Conservation (phyloP, 2,797 vertebrate species). For the Onychomys leucogaster region DNA sequence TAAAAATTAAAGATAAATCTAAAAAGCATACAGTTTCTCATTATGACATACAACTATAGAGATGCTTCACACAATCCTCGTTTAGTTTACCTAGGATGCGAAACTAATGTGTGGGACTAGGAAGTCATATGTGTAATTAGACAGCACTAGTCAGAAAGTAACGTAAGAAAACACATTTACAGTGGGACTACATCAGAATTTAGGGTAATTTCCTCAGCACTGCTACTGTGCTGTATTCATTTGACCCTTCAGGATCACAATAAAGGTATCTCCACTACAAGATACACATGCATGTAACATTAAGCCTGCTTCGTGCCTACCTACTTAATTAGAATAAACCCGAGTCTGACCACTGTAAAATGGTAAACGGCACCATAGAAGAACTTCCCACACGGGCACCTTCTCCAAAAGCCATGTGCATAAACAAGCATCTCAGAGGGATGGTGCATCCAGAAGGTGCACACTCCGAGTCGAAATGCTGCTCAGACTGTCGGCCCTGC, state of each 20-base stretch:
- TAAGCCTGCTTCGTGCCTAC: not conserved
- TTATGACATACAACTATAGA: not conserved
- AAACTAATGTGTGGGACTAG: slow-evolving; percentile 16
- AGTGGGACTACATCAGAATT: not conserved
- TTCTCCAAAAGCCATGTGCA: not conserved
- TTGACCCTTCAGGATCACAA: not conserved
- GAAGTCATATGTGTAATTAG: not conserved
- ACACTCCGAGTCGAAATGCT: not conserved
- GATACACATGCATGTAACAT: not conserved
- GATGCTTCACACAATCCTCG: not conserved
- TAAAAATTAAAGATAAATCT: not conserved
- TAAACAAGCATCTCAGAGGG: not conserved
- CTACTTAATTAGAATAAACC: not conserved
- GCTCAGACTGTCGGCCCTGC: not conserved
- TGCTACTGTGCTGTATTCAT: not conserved
- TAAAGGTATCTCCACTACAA: not conserved
- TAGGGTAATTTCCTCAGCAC: not conserved
- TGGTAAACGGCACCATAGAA: not conserved
- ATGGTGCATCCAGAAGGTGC: too few relatives aligned
- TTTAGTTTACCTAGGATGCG: not conserved
- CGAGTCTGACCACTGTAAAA: slow-evolving; percentile 7
- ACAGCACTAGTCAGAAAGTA: not conserved
- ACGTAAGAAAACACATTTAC: not conserved
- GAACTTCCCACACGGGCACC: not conserved
- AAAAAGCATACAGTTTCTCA: not conserved